Evolutionary conservation across 2,113 vertebrate species (phyloP), one percentile per base, ranked within the genome.

Genomic region (Malurus cyaneus): DNA sequence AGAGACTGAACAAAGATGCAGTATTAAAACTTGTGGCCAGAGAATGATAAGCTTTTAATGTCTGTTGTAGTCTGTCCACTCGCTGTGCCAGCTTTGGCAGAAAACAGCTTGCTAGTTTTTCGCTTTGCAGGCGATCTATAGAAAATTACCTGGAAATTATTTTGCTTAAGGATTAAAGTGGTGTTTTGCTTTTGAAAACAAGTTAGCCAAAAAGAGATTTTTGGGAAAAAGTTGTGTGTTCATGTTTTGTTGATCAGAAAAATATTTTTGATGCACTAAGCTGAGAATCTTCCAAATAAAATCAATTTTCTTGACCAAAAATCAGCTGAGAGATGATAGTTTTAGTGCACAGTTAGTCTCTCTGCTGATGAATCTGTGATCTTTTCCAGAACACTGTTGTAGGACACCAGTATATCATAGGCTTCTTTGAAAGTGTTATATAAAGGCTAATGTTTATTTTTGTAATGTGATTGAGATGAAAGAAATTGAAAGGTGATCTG

Each of bases 11-110:
- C 71, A 96, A 88, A 95, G 88, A 62, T 82, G 87, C 32, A 36
- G 28, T 74, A 89, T 89, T 93, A 86, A 93, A 93, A 95, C 76
- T 80, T 87, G 76, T 84, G 80, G 89, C 60, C 61, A 73, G 64
- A 92, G 94, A 92, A 92, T 90, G 85, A 83, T 92, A 88, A 80
- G 92, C 88, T 94, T 83, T 92, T 94, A 67, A 70, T 74, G 53
- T 95, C 52, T 86, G 15, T 88, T 88, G 71, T 86, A 86, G 64
- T 56, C 53, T 80, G 67, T 92, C 76, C 54, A 20, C 79, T 76
- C 3, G 25, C 79, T 90, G 67, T 64, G 72, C 80, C n/a, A 74
- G 23, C 72, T 60, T 80, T 28, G 87, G 64, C 41, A 93, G 47
- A 93, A 91, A 92, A 65, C 50, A 96, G 57, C 67, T 86, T 70